These are phyloP conservation scores for Rutilus rutilus DNA, from an alignment of 2,113 vertebrate species.

Conservation along the genomic window DNA sequence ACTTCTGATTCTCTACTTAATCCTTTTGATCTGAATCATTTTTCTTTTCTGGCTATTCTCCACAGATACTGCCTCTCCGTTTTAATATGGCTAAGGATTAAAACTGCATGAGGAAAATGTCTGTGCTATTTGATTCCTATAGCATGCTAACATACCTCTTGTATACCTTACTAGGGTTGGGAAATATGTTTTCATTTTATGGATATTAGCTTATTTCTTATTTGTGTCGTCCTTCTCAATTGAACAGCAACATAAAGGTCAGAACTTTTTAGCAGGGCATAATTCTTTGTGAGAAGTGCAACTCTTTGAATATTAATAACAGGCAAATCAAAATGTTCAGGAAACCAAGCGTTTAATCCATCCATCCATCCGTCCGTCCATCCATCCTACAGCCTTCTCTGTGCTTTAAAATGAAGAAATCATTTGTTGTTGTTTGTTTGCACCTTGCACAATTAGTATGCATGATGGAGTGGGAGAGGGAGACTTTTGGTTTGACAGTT, in stretches of 20 bases:
- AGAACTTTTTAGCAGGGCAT: neutral
- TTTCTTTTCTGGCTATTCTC: conserved; percentile 21
- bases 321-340: neutral
- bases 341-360: too few relatives aligned
- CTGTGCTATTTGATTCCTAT: conserved; percentile 14
- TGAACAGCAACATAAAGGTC: conserved; percentile 19
- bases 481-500: conserved; percentile 29
- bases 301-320: conserved; percentile 21
- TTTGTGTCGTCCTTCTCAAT: conserved; percentile 12
- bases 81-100: conserved; percentile 26
- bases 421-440: neutral
- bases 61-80: conserved; percentile 12
- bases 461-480: neutral
- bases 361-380: neutral
- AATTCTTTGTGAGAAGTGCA: neutral
- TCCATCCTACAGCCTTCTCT: neutral
- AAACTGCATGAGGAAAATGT: neutral
- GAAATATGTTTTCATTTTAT: conserved; percentile 10
- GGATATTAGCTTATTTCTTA: conserved; percentile 29
- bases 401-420: neutral
- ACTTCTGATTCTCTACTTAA: conserved; percentile 42
- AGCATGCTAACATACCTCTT: neutral
- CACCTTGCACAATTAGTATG: conserved; percentile 9
- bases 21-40: conserved; percentile 40
- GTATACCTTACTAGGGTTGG: neutral